Evolutionary conservation across 2,797 vertebrate genomes (phyloP), one percentile per base, ranked within the genome.

Genomic region (Spea hammondii): DNA sequence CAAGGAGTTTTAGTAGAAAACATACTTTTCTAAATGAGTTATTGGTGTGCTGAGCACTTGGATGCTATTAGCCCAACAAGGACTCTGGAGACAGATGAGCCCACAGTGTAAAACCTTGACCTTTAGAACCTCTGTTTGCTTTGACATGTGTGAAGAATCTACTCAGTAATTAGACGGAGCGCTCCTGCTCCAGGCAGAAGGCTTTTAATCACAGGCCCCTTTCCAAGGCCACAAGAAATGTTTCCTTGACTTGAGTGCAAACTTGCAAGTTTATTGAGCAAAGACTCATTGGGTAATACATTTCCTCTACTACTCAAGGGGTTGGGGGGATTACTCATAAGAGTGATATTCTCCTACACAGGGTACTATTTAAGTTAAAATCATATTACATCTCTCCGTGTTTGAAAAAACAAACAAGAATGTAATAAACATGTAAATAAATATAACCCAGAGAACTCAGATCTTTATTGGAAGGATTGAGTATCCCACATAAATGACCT

Each of bases 1-100:
- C 70, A 73, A 57, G 48, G 11, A 71, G n/a, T 77, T 68, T 44
- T 51, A 47, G 60, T 47, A 54, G 65, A 72, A 77, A 81, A 77
- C 70, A 67, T 13, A 62, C 75, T 82, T 82, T 82, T 77, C 53
- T 70, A 69, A 82, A 74, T 50, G 17, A 55, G 70, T 70, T 82
- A 82, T 74, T 77, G 65, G 65, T 55, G 79, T 77, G 74, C 48
- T 72, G 75, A 77, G 75, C 78, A 73, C 75, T 70, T 76, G 47
- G 60, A 62, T 70, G 71, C 53, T 72, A 68, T 72, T 76, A 57
- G 64, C n/a, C 47, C 65, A 69, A 77, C 50, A 47, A 77, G 69
- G 54, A 64, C 60, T 64, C 45, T 54, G 5, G 13, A 69, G 55
- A 73, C 54, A 74, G 59, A 65, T 64, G 50, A 69, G 44, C n/a